A percentile compares a stretch with the other conserved stretches of the same genome.
Evolutionary conservation across 2,113 vertebrate species (phyloP).

Genomic region (Bothrops jararaca): DNA sequence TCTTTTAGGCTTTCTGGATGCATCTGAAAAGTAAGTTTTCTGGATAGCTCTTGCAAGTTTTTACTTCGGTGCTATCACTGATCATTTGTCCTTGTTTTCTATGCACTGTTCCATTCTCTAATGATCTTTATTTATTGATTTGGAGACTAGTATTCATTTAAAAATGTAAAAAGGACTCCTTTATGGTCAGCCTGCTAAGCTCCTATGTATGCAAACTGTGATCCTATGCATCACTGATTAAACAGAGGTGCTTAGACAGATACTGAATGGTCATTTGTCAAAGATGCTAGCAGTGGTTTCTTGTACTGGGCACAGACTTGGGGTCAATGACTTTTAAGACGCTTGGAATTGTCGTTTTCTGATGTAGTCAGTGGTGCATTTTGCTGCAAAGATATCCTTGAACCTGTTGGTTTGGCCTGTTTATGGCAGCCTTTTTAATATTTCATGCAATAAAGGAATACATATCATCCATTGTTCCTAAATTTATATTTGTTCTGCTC

Average conservation of each 20-base stretch:
- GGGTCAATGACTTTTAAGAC: background rate
- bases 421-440: background rate
- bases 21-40: background rate
- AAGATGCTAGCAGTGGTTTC: background rate
- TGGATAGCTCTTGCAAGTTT: background rate
- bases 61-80: background rate
- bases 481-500: background rate
- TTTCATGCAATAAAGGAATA: background rate
- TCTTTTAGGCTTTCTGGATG: background rate
- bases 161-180: background rate
- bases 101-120: background rate
- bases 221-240: background rate
- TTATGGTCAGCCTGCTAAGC: background rate
- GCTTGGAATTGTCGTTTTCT: background rate
- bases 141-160: background rate
- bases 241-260: background rate
- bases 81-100: background rate
- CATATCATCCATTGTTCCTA: background rate
- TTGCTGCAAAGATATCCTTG: background rate
- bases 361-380: background rate
- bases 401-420: background rate
- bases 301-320: background rate
- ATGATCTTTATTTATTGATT: background rate
- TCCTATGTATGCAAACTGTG: background rate
- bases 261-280: background rate